Percentiles rank a stretch among this genome's conserved stretches.
These are phyloP conservation scores for Leistus spinibarbis DNA, from an alignment of 2,888 invertebrate species.

Conservation along the genomic window DNA sequence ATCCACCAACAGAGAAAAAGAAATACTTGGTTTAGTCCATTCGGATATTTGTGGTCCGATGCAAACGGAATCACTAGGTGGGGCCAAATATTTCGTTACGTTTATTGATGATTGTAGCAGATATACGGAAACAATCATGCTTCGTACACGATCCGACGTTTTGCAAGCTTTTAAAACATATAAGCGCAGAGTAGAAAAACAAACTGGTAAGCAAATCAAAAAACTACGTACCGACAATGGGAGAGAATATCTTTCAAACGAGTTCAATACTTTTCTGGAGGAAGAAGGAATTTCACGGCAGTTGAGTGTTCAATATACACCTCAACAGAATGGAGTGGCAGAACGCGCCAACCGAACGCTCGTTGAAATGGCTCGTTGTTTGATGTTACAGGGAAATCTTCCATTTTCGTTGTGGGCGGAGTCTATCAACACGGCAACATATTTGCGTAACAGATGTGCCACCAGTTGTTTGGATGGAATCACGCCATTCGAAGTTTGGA, in stretches of 20 bases:
- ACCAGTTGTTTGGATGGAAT: too few species aligned
- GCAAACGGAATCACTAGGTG: too few species aligned
- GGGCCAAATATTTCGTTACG: too few species aligned
- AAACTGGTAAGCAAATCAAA: slow-evolving; percentile 38
- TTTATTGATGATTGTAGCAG: too few species aligned
- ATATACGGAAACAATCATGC: too few species aligned
- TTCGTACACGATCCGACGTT: slow-evolving; percentile 36
- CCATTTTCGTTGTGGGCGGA: slow-evolving; percentile 47
- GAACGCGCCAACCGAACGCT: too few species aligned
- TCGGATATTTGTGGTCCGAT: slow-evolving; percentile 45
- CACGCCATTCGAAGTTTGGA: too few species aligned
- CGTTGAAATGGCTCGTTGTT: too few species aligned
- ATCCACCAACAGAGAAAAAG: slow-evolving; percentile 34
- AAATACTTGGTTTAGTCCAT: slow-evolving; percentile 42
- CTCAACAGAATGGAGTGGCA: too few species aligned
- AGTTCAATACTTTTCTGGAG: slow-evolving; percentile 40
- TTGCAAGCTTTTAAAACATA: slow-evolving; percentile 34
- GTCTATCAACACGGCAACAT: slow-evolving; percentile 42
- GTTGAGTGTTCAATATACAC: slow-evolving; percentile 45
- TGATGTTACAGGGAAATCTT: slow-evolving; percentile 42
- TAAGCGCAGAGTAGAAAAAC: slow-evolving; percentile 28
- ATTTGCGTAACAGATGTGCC: slow-evolving; percentile 44
- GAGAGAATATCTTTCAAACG: slow-evolving; percentile 30
- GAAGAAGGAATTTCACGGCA: slow-evolving; percentile 44
- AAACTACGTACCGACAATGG: slow-evolving; percentile 40